Conservation (phyloP, 2,888 invertebrate genomes). For the Eupithecia subumbrata region DNA sequence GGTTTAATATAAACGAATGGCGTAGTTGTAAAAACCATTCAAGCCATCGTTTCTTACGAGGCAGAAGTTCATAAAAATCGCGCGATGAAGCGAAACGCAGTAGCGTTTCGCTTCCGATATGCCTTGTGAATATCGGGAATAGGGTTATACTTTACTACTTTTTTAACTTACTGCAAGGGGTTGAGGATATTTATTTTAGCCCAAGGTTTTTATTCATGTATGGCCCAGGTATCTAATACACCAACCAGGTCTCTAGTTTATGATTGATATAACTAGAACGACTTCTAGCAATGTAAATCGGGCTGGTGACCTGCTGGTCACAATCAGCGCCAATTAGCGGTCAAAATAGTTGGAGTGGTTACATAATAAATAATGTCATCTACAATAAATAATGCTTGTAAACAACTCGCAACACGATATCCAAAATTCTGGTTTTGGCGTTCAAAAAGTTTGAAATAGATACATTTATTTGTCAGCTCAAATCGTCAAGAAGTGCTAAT, state of each 20-base stretch:
- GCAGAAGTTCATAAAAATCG: slow-evolving; percentile 63
- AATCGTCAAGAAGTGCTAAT: background rate
- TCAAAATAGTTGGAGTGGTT: too few species aligned
- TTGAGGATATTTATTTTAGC: background rate
- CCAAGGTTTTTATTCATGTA: background rate
- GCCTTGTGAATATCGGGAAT: slow-evolving; percentile 35
- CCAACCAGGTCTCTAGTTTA: too few species aligned
- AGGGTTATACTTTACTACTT: slow-evolving; percentile 8
- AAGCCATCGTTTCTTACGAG: slow-evolving; percentile 50
- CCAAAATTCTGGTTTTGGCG: too few species aligned
- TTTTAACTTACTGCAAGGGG: background rate
- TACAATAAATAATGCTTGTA: too few species aligned
- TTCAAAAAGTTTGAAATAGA: too few species aligned
- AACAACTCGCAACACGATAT: too few species aligned
- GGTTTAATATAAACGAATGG: background rate
- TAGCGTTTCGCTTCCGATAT: slow-evolving; percentile 37
- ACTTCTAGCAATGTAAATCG: background rate
- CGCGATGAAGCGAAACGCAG: slow-evolving; percentile 55
- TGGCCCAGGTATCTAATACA: background rate
- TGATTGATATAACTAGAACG: too few species aligned
- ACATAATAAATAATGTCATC: too few species aligned
- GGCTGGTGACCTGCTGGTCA: background rate
- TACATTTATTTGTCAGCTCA: background rate
- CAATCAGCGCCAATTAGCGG: too few species aligned
- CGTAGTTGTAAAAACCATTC: background rate